Percentiles rank a stretch among this genome's conserved stretches.
phyloP scores from a whole-genome alignment of 2,113 vertebrate species.

The Scartelaos histophorus region DNA sequence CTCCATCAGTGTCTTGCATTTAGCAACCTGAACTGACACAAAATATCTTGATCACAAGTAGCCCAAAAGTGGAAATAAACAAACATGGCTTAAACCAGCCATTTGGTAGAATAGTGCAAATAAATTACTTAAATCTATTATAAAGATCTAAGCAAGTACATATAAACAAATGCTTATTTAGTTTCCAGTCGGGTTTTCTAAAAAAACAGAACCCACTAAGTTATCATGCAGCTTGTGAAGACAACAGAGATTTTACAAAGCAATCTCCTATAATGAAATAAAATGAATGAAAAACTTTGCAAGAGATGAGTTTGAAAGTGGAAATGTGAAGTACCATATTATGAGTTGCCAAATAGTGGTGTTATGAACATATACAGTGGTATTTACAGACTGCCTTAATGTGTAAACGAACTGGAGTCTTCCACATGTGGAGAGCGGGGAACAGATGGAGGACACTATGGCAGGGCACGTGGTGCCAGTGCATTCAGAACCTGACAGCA shows the following conservation, averaged over 20 bases:
- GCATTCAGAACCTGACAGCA: neutral
- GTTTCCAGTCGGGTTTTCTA: conserved; percentile 25
- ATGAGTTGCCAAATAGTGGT: conserved; percentile 37
- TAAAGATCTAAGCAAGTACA: conserved; percentile 69
- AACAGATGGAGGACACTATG: conserved; percentile 41
- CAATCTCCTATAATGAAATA: conserved; percentile 3
- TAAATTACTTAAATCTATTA: conserved; percentile 76
- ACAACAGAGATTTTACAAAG: conserved; percentile 25
- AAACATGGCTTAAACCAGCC: conserved; percentile 51
- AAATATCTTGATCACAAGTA: conserved; percentile 67
- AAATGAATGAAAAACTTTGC: conserved; percentile 43
- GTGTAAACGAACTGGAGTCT: conserved; percentile 70
- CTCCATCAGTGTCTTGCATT: conserved; percentile 77
- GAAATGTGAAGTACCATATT: conserved; percentile 38
- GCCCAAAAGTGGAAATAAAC: conserved; percentile 60
- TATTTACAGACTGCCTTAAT: conserved; percentile 70
- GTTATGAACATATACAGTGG: conserved; percentile 37
- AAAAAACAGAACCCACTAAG: conserved; percentile 48
- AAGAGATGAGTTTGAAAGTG: conserved; percentile 37
- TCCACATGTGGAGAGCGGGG: conserved; percentile 36
- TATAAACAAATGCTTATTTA: conserved; percentile 58
- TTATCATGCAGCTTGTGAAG: conserved; percentile 64
- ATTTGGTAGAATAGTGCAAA: conserved; percentile 79
- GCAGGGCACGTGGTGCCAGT: conserved; percentile 33
- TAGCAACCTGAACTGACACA: conserved; percentile 69